Percentiles rank a stretch among this genome's conserved stretches.
Conservation (phyloP, 2,888 invertebrate species). For the Brachynemurus nebulosus region DNA sequence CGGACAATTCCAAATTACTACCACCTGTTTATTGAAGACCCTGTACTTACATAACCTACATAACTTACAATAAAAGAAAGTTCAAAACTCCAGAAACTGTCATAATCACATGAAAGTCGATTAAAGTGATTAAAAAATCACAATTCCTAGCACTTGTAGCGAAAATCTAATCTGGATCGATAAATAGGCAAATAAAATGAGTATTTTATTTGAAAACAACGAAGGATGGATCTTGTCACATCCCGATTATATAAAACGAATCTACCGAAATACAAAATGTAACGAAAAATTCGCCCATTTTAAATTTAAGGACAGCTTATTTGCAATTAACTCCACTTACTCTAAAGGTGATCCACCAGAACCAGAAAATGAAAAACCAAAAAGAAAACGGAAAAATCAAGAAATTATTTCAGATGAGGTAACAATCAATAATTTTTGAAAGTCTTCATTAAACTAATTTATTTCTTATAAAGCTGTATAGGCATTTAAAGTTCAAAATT, state of each 20-base stretch:
- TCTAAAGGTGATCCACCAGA: slow-evolving; percentile 26
- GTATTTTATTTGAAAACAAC: slow-evolving; percentile 27
- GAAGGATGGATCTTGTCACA: slow-evolving; percentile 38
- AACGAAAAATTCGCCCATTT: slow-evolving; percentile 19
- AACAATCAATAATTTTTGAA: slow-evolving; percentile 2
- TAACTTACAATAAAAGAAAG: too few species aligned
- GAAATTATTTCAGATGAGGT: neutral
- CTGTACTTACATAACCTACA: too few species aligned
- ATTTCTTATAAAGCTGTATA: slow-evolving; percentile 11
- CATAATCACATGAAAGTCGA: too few species aligned
- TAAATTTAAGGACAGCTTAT: slow-evolving; percentile 30
- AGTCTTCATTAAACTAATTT: slow-evolving; percentile 10
- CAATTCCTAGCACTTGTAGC: too few species aligned
- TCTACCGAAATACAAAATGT: slow-evolving; percentile 29
- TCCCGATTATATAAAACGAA: slow-evolving; percentile 30
- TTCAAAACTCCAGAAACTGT: too few species aligned
- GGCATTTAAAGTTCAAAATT: slow-evolving; percentile 18
- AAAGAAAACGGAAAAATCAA: slow-evolving; percentile 19
- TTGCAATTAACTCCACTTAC: slow-evolving; percentile 34
- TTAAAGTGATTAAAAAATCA: too few species aligned
- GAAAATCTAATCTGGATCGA: too few species aligned
- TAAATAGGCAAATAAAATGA: too few species aligned
- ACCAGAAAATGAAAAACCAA: slow-evolving; percentile 18
- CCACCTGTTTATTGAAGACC: too few species aligned
- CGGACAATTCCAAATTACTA: too few species aligned